A percentile compares a stretch with the other conserved stretches of the same genome.
Evolutionary conservation across 2,113 vertebrate species (phyloP).

Genomic region (Cynopterus brachyotis): DNA sequence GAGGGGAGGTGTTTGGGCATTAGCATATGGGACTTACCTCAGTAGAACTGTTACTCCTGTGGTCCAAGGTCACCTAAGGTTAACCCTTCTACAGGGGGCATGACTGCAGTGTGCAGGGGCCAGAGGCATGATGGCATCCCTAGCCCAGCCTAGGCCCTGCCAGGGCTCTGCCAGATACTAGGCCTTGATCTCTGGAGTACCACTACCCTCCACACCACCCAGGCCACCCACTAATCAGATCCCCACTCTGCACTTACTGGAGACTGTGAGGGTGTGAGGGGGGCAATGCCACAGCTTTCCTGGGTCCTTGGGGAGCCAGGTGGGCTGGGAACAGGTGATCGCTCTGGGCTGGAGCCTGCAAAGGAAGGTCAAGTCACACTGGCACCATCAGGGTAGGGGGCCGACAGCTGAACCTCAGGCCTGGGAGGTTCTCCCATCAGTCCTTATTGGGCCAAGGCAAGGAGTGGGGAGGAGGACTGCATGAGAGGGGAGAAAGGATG

Average conservation of each 20-base stretch:
- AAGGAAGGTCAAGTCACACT: background rate
- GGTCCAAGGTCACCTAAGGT: background rate
- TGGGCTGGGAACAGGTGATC: constrained; percentile 86
- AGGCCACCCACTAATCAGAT: background rate
- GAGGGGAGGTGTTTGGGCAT: background rate
- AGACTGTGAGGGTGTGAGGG: constrained; percentile 92
- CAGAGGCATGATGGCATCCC: background rate
- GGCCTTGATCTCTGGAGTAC: background rate
- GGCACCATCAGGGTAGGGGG: background rate
- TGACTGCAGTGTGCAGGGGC: constrained; percentile 78
- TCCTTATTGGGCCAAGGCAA: background rate
- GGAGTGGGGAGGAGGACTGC: too few relatives aligned
- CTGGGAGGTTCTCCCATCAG: background rate
- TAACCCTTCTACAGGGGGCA: constrained; percentile 57
- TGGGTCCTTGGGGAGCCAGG: constrained; percentile 82
- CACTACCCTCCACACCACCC: background rate
- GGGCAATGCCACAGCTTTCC: constrained; percentile 93
- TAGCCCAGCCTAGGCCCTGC: background rate
- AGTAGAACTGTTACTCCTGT: background rate
- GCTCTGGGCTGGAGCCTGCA: constrained; percentile 81
- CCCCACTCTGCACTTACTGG: constrained; percentile 83
- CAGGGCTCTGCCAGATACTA: background rate
- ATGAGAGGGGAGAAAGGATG: background rate
- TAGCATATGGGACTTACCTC: background rate
- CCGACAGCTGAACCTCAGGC: background rate